Conservation (phyloP, 2,113 vertebrate species). For the Barnardius zonarius region DNA sequence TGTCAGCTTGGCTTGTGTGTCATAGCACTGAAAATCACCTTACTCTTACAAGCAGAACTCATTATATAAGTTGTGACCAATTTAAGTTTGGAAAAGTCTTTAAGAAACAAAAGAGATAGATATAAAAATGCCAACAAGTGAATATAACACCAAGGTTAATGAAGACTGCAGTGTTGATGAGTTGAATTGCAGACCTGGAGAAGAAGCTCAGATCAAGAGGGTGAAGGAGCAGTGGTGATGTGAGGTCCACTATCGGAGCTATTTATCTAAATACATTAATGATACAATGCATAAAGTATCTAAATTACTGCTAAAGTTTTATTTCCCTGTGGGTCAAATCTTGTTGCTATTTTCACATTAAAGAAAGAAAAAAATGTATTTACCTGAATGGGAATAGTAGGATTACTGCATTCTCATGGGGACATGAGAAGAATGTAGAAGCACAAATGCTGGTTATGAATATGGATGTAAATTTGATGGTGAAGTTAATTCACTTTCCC, state of each 20-base stretch:
- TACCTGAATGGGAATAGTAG: conserved; percentile 29
- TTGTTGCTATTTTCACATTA: neutral
- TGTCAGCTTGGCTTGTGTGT: neutral
- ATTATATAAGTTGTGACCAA: neutral
- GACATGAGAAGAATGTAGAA: conserved; percentile 12
- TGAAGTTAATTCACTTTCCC: conserved; percentile 24
- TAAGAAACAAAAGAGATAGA: neutral
- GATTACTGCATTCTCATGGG: conserved; percentile 37
- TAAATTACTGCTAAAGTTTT: neutral
- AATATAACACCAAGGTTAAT: neutral
- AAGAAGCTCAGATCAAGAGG: neutral
- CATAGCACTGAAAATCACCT: neutral
- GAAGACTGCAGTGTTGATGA: neutral
- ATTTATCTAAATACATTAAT: neutral
- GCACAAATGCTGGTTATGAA: conserved; percentile 6
- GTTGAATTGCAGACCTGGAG: neutral
- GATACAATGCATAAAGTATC: neutral
- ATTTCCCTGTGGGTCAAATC: neutral
- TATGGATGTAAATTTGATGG: conserved; percentile 47
- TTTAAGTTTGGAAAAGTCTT: neutral
- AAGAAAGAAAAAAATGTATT: neutral
- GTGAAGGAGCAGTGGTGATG: neutral
- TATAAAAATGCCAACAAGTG: neutral
- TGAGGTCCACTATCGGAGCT: neutral
- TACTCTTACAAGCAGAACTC: neutral